Evolutionary conservation across 2,888 invertebrate species (phyloP), one percentile per base, ranked within the genome.

Genomic region (Entomobrya multifasciata): DNA sequence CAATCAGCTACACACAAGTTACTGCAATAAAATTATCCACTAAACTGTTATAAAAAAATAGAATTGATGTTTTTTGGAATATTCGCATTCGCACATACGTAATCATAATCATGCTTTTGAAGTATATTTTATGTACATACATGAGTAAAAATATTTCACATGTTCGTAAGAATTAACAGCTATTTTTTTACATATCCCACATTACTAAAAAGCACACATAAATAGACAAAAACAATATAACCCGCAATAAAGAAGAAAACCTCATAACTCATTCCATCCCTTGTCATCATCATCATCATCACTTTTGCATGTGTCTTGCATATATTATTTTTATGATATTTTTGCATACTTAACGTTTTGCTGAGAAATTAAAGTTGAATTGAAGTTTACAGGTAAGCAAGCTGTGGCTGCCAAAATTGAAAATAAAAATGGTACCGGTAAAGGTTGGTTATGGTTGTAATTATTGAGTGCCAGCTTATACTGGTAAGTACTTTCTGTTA

Each of bases 91-190:
- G 70, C 57, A 81, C 70, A 81, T 81, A 27, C 57, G 70, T 70
- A 49, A 79, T 79, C 62, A 76, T 49, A 15, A 72, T 57, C 77
- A 36, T 76, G 36, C 36, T 36, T 76, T 20, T 27, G 4, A 17
- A 41, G 5, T 36, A 36, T 36, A 4, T 36, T 36, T 36, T 36
- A 8, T 8, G 4, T 36, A 36, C 4, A 36, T 36, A 36, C 36
- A 36, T 4, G 8, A 6, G 8, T 36, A 76, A 27, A 72, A n/a
- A 25, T n/a, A 27, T 52, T 20, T 76, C 2, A 8, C 27, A 67
- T 60, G 60, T n/a, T 60, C 30, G 27, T 36, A 36, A 36, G 36
- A 82, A 74, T 82, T 82, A 82, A 82, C 72, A 70, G 57, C 81
- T 74, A 74, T 22, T 1, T 62, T 44, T 36, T 70, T 27, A 15